Conservation (phyloP, 2,113 vertebrate genomes). For the Gymnogyps californianus region DNA sequence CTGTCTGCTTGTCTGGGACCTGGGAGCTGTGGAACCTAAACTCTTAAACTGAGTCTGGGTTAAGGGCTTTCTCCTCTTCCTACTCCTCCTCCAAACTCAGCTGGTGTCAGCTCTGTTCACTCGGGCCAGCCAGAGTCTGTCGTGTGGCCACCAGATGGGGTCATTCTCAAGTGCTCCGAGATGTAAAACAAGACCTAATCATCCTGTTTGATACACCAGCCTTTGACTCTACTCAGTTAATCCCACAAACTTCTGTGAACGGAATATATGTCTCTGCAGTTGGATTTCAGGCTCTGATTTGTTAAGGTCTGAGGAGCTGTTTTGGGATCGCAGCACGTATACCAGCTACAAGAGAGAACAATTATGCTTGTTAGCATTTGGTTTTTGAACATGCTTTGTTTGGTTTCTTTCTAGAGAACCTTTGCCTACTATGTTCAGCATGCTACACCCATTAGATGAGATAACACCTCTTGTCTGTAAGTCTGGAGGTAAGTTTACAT, state of each 20-base stretch:
- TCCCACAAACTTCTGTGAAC: background rate
- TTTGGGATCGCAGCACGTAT: background rate
- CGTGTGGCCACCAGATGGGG: background rate
- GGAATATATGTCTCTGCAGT: background rate
- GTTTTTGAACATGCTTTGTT: background rate
- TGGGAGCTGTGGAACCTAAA: background rate
- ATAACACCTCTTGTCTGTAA: conserved; percentile 91
- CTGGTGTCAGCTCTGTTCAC: background rate
- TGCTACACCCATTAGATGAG: conserved; percentile 95
- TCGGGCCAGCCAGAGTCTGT: background rate
- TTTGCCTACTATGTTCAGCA: conserved; percentile 94
- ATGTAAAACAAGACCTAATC: background rate
- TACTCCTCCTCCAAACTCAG: background rate
- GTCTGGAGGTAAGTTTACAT: conserved; percentile 80
- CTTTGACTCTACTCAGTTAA: background rate
- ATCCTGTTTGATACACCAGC: background rate
- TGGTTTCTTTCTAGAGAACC: conserved; percentile 79
- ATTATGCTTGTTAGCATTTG: background rate
- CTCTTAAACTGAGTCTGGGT: background rate
- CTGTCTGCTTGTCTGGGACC: background rate
- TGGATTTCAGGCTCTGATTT: background rate
- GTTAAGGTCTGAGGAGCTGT: background rate
- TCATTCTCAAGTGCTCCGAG: background rate
- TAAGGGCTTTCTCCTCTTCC: background rate
- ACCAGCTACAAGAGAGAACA: background rate